These are phyloP conservation scores for Arion vulgaris DNA, from an alignment of 1,140 invertebrate species.

Conservation along the genomic window DNA sequence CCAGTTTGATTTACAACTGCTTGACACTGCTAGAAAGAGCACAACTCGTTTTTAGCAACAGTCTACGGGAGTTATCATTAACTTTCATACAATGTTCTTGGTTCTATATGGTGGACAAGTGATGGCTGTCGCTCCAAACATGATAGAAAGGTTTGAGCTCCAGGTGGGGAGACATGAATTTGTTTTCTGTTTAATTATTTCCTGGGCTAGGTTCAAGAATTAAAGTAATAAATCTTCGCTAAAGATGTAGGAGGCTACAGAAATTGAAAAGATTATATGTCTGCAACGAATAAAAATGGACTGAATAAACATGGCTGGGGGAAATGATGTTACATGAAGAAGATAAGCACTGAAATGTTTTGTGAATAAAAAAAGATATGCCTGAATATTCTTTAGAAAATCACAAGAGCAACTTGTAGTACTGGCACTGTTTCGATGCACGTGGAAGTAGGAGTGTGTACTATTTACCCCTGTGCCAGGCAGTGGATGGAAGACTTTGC, in stretches of 20 bases:
- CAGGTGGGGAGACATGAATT: not conserved
- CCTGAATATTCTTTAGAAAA: too few relatives aligned
- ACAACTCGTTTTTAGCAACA: not conserved
- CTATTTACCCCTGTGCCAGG: too few relatives aligned
- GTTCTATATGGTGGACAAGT: not conserved
- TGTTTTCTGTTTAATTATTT: slow-evolving; percentile 6
- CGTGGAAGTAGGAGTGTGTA: too few relatives aligned
- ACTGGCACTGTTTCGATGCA: too few relatives aligned
- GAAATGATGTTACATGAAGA: too few relatives aligned
- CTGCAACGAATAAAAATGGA: too few relatives aligned
- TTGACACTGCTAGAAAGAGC: not conserved
- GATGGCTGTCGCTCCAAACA: not conserved
- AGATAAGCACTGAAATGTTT: too few relatives aligned
- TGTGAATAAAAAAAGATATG: too few relatives aligned
- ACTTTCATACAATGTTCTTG: not conserved
- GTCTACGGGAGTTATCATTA: not conserved
- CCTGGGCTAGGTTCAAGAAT: not conserved
- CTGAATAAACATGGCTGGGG: too few relatives aligned
- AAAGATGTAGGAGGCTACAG: not conserved
- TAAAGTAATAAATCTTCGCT: not conserved
- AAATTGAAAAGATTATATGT: too few relatives aligned
- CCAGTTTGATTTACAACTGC: not conserved
- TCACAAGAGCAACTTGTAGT: too few relatives aligned
- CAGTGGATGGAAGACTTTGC: too few relatives aligned
- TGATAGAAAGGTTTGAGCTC: not conserved